These are phyloP conservation scores for Philereme vetulata DNA, from an alignment of 2,888 invertebrate genomes.

Conservation along the genomic window DNA sequence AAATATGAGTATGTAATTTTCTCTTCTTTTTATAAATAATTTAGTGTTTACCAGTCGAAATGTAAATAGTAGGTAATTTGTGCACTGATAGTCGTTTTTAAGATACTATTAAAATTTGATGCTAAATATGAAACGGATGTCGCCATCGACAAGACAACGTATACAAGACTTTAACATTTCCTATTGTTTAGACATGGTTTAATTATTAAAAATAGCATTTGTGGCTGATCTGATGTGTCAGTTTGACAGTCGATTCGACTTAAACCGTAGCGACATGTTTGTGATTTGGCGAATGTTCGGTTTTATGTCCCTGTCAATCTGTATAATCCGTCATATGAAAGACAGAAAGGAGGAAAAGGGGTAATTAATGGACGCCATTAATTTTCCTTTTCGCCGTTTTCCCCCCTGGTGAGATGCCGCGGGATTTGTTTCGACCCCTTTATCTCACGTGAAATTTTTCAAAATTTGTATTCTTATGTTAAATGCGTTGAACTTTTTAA, in stretches of 20 bases:
- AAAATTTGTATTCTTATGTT: no score
- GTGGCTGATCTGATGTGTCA: not conserved
- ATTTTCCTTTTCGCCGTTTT: no score
- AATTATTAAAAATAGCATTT: not conserved
- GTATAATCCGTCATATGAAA: no score
- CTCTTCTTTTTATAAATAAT: conserved; percentile 55
- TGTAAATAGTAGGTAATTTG: conserved; percentile 76
- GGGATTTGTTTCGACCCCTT: no score
- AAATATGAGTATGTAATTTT: conserved; percentile 57
- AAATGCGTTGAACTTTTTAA: no score
- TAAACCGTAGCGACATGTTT: no score
- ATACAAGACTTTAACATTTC: conserved; percentile 57
- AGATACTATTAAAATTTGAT: conserved; percentile 66
- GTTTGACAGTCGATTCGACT: conserved; percentile 5
- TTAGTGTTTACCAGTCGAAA: conserved; percentile 63
- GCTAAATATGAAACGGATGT: conserved; percentile 72
- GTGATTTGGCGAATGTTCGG: no score
- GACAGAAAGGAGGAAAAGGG: no score
- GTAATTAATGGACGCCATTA: no score
- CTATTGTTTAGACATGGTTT: conserved; percentile 33
- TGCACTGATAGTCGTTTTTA: conserved; percentile 78
- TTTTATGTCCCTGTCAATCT: no score
- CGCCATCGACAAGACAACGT: conserved; percentile 61
- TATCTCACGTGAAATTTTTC: no score
- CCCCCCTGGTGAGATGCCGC: no score